Percentiles rank a stretch among this genome's conserved stretches.
Evolutionary conservation across 2,797 vertebrate genomes (phyloP).

Genomic region (Phoxinus dragarum): DNA sequence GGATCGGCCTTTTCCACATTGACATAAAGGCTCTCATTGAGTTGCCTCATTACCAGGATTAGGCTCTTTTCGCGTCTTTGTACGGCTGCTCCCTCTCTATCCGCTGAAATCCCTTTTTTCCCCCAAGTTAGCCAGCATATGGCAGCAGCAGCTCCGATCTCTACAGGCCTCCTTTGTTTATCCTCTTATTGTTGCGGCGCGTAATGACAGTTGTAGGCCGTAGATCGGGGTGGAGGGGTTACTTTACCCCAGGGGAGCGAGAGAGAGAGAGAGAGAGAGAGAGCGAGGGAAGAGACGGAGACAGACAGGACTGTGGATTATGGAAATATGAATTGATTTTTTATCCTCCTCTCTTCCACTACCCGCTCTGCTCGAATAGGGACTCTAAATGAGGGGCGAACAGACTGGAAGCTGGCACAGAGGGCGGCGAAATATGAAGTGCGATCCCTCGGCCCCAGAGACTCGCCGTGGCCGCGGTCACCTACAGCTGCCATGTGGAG

Average conservation of each 20-base stretch:
- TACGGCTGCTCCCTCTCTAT: slow-evolving; percentile 66
- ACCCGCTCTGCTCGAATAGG: slow-evolving; percentile 77
- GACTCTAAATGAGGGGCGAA: slow-evolving; percentile 87
- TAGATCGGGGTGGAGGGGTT: slow-evolving; percentile 92
- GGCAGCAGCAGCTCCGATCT: slow-evolving; percentile 87
- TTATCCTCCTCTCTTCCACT: slow-evolving; percentile 69
- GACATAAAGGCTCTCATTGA: slow-evolving; percentile 83
- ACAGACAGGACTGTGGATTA: slow-evolving; percentile 97
- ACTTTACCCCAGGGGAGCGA: slow-evolving; percentile 93
- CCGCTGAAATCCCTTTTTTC: slow-evolving; percentile 74
- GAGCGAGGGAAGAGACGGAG: slow-evolving; percentile 72
- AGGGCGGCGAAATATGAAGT: slow-evolving; percentile 90
- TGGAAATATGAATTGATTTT: slow-evolving; percentile 99
- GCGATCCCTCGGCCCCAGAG: slow-evolving; percentile 84
- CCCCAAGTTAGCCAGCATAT: slow-evolving; percentile 91
- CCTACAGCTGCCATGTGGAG: slow-evolving; percentile 92
- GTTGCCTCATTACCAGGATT: slow-evolving; percentile 85
- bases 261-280: slow-evolving; percentile 69
- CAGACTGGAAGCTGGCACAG: slow-evolving; percentile 89
- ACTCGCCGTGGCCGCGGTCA: slow-evolving; percentile 86
- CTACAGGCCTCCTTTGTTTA: slow-evolving; percentile 91
- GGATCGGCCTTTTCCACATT: slow-evolving; percentile 81
- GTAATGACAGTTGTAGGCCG: slow-evolving; percentile 99
- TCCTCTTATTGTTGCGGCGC: slow-evolving; percentile 92
- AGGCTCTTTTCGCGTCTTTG: slow-evolving; percentile 74